These are phyloP conservation scores for Suillia variegata DNA, from an alignment of 2,888 invertebrate species.

Conservation along the genomic window DNA sequence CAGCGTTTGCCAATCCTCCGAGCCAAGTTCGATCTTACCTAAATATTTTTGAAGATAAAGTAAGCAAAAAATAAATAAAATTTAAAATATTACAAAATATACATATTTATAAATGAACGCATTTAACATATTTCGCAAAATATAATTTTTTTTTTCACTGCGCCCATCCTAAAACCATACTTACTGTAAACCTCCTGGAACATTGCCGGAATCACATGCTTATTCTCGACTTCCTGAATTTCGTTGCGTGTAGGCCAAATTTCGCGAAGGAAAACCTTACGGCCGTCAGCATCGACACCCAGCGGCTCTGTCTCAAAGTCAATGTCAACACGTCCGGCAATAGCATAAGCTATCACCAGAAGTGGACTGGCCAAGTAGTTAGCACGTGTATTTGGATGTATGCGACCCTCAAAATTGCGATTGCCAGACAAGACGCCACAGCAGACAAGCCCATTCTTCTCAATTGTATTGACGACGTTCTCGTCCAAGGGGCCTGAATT, in stretches of 20 bases:
- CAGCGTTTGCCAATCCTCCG: conserved; percentile 82
- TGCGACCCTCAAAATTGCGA: conserved; percentile 96
- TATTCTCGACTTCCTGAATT: conserved; percentile 86
- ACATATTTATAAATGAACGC: background rate
- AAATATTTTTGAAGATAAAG: background rate
- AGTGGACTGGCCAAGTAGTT: conserved; percentile 98
- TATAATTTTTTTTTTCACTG: background rate
- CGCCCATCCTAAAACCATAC: conserved; percentile 19
- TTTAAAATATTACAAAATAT: background rate
- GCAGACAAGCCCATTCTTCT: conserved; percentile 92
- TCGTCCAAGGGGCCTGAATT: conserved; percentile 96
- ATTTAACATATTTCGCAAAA: background rate
- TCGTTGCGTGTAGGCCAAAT: conserved; percentile 94
- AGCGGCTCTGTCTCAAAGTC: conserved; percentile 89
- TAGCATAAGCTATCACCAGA: conserved; percentile 95
- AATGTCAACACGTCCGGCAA: conserved; percentile 93
- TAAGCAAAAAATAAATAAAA: background rate
- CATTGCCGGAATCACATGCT: conserved; percentile 94
- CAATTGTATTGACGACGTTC: conserved; percentile 87
- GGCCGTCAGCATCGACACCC: conserved; percentile 73
- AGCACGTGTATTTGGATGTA: conserved; percentile 95
- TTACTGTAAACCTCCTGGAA: conserved; percentile 77
- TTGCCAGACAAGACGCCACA: conserved; percentile 97
- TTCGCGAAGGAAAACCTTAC: conserved; percentile 82
- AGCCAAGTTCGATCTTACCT: conserved; percentile 85